Evolutionary conservation across 2,797 vertebrate genomes (phyloP).

Genomic region (Coendou prehensilis): DNA sequence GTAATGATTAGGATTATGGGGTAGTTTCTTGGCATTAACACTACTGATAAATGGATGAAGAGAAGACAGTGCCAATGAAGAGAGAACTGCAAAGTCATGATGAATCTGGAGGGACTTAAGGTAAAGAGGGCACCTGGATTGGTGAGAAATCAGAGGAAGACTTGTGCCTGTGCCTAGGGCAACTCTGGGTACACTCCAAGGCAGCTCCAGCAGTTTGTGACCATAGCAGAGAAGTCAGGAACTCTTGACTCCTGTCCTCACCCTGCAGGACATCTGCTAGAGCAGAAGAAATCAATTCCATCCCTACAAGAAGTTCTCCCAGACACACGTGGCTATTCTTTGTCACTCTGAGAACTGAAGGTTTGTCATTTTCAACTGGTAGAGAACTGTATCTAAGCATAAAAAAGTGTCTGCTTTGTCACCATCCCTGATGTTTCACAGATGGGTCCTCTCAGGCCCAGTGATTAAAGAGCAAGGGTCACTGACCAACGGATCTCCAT

Average conservation of each 20-base stretch:
- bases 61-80: slow-evolving; percentile 1
- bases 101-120: not conserved
- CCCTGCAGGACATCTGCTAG: not conserved
- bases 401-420: slow-evolving; percentile 3
- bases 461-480: not conserved
- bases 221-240: not conserved
- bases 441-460: not conserved
- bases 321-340: not conserved
- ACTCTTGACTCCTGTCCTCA: not conserved
- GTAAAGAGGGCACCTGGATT: not conserved
- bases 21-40: not conserved
- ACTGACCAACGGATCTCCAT: not conserved
- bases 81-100: not conserved
- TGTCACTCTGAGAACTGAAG: not conserved
- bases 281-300: not conserved
- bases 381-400: not conserved
- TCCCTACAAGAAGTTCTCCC: not conserved
- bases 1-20: slow-evolving; percentile 44
- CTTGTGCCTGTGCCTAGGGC: not conserved
- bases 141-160: not conserved
- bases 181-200: not conserved
- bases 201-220: not conserved
- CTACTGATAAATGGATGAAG: not conserved
- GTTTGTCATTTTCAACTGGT: not conserved
- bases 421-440: not conserved